Base-by-base conservation (phyloP, 2,888 invertebrate genomes). In the Zeuzera pyrina region DNA sequence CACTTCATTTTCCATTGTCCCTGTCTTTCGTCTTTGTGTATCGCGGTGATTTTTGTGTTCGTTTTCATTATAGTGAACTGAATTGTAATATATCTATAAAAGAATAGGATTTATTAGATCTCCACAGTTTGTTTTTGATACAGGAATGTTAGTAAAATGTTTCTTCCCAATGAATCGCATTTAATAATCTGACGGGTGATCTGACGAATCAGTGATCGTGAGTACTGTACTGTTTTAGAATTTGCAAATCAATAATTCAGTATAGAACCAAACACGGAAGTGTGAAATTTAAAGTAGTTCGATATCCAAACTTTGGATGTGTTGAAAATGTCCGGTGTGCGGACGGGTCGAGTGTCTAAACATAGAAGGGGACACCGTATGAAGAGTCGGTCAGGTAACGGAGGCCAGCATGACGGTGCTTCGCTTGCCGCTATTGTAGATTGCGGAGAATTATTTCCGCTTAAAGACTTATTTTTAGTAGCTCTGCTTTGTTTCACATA, bases 301-400 rank as follows among this genome's bases (percentile, higher is more conserved):
- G 8, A 4, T 11, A 13, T 26, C 6, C 4, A n/a, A 11, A 11
- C 12, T n/a, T 4, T 26, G 19, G 23, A 16, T 22, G n/a, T 5
- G 22, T 5, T 25, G 39, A 64, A 55, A 57, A 81, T 81, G 81
- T 76, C 79, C 40, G 71, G 71, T 42, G 60, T 77, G 44, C 58
- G 74, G 43, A 59, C 67, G 44, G 77, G 79, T 45, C 73, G 79
- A 36, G 76, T 83, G 41, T 59, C 65, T 45, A 83, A 79, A 51
- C 69, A 58, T 54, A 66, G 63, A 52, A 69, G 66, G 61, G 61
- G 60, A 44, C 67, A 62, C 38, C 69, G 67, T 42, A 56, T 60
- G 51, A 74, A 72, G 59, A 68, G 52, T 45, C 66, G 69, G 49
- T 63, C 76, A 81, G 81, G 81, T 83, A 76, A 60, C 8, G 49